Percentiles rank a stretch among this genome's conserved stretches.
These are phyloP conservation scores for Anableps anableps DNA, from an alignment of 2,797 vertebrate genomes.

Conservation along the genomic window DNA sequence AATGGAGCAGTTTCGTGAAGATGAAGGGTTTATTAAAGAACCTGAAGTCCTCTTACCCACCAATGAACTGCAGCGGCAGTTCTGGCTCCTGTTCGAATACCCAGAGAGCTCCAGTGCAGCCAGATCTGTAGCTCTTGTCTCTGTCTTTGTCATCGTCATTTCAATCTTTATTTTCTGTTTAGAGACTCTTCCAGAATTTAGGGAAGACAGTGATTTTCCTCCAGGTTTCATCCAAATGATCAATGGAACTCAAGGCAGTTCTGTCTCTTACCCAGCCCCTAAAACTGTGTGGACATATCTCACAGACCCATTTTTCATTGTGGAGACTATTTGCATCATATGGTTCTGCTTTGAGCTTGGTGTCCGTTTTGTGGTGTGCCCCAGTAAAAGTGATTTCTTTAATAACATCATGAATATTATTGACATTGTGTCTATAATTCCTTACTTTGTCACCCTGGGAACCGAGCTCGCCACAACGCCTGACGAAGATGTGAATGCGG, in stretches of 20 bases:
- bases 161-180: slow-evolving; percentile 98
- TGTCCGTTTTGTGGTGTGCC: slow-evolving; percentile 93
- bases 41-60: slow-evolving; percentile 89
- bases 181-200: slow-evolving; percentile 96
- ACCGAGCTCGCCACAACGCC: slow-evolving; percentile 92
- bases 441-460: slow-evolving; percentile 95
- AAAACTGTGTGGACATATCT: slow-evolving; percentile 80
- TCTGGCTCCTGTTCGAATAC: slow-evolving; percentile 98
- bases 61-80: slow-evolving; percentile 91
- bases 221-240: slow-evolving; percentile 45
- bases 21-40: slow-evolving; percentile 96
- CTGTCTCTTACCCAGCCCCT: slow-evolving; percentile 50
- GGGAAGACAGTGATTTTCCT: slow-evolving; percentile 84
- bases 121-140: slow-evolving; percentile 91
- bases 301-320: slow-evolving; percentile 95
- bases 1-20: slow-evolving; percentile 95
- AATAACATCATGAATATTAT: slow-evolving; percentile 98
- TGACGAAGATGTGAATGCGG: slow-evolving; percentile 80
- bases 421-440: slow-evolving; percentile 96
- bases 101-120: slow-evolving; percentile 96
- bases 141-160: slow-evolving; percentile 94
- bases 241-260: slow-evolving; percentile 78
- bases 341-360: slow-evolving; percentile 97
- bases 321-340: slow-evolving; percentile 95
- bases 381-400: slow-evolving; percentile 96